These are phyloP conservation scores for Coelinius sp. DNA, from an alignment of 2,888 invertebrate species.

Conservation along the genomic window DNA sequence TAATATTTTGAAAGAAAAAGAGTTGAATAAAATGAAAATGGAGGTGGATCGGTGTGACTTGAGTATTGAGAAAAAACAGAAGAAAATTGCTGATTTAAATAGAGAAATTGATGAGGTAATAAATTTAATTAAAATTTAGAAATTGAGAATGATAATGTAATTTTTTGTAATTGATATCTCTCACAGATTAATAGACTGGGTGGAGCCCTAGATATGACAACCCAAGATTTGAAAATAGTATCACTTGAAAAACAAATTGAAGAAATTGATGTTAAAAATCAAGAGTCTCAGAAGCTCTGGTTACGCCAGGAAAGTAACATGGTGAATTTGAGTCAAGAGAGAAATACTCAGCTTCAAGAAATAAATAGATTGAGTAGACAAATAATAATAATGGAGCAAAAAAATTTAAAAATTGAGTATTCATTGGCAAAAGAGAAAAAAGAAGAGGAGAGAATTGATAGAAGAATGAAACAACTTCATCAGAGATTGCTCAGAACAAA, in stretches of 20 bases:
- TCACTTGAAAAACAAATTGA: conserved; percentile 79
- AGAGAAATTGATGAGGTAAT: conserved; percentile 72
- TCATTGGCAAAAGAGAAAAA: conserved; percentile 75
- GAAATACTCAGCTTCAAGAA: conserved; percentile 78
- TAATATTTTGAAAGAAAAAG: conserved; percentile 68
- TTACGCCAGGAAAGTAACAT: conserved; percentile 82
- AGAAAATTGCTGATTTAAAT: conserved; percentile 72
- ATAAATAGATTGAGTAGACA: conserved; percentile 81
- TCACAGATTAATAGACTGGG: conserved; percentile 58
- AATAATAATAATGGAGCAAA: conserved; percentile 80
- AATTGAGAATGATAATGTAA: not conserved
- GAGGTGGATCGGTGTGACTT: conserved; percentile 71
- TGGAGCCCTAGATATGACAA: conserved; percentile 69
- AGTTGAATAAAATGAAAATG: conserved; percentile 68
- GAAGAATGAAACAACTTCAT: conserved; percentile 76
- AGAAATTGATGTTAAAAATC: conserved; percentile 75
- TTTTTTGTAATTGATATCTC: conserved; percentile 21
- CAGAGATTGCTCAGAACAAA: conserved; percentile 74
- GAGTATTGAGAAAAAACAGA: conserved; percentile 72
- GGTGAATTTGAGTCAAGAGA: conserved; percentile 78
- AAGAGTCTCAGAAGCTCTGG: conserved; percentile 82
- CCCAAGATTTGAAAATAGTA: conserved; percentile 77
- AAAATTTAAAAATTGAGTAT: conserved; percentile 79
- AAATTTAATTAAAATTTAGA: no score
- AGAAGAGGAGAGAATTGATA: conserved; percentile 74